Conservation (phyloP, 64 coral and sea anemone genomes). For the Porites australiensis region DNA sequence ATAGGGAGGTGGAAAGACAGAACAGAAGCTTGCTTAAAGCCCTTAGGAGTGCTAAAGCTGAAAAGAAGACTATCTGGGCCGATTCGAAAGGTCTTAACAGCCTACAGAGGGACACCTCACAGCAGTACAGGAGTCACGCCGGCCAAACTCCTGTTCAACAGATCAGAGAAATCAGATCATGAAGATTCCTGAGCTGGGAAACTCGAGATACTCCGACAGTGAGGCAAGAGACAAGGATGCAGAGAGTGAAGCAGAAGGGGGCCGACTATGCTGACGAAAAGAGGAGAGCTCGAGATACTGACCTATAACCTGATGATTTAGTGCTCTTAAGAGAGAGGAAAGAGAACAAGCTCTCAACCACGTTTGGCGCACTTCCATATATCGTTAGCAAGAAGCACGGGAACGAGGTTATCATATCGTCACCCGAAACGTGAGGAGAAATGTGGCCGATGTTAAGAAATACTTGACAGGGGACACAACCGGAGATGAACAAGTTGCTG, state of each 20-base stretch:
- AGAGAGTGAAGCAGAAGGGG: constrained; percentile 51
- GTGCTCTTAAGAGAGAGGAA: constrained; percentile 56
- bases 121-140: not conserved
- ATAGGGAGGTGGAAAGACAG: constrained; percentile 49
- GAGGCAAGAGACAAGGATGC: constrained; percentile 41
- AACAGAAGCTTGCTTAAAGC: constrained; percentile 53
- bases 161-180: not conserved
- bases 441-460: too few relatives aligned
- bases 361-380: not conserved
- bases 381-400: not conserved
- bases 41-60: constrained; percentile 25
- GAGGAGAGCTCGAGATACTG: constrained; percentile 40
- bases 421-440: too few relatives aligned
- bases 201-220: not conserved
- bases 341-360: constrained; percentile 69
- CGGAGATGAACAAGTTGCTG: not conserved
- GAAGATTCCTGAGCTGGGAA: not conserved
- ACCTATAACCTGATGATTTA: constrained; percentile 28
- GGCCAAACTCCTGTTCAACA: not conserved
- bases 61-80: constrained; percentile 20
- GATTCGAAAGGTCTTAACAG: constrained; percentile 15
- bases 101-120: constrained; percentile 33
- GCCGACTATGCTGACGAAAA: constrained; percentile 37
- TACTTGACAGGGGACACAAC: too few relatives aligned
- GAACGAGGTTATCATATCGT: too few relatives aligned